Percentiles rank a stretch among this genome's conserved stretches.
Conservation (phyloP, 1,140 invertebrate genomes). For the Platyura marginata region DNA sequence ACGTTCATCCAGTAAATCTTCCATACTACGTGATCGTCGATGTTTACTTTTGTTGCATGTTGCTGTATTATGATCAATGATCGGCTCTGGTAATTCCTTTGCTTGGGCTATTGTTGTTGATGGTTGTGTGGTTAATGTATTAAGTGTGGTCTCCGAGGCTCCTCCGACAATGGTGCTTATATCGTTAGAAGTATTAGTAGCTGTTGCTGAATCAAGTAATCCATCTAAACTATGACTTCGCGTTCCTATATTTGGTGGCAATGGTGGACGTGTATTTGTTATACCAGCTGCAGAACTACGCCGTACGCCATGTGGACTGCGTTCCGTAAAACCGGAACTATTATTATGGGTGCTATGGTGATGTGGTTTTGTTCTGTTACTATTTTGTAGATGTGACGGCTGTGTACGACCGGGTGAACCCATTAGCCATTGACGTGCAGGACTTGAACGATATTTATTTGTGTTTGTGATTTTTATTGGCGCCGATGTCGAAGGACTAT, state of each 20-base stretch:
- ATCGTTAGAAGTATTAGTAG: not conserved
- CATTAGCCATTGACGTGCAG: slow-evolving; percentile 33
- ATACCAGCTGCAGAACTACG: slow-evolving; percentile 16
- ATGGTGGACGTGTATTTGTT: slow-evolving; percentile 7
- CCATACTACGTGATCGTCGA: slow-evolving; percentile 44
- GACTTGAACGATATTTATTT: slow-evolving; percentile 33
- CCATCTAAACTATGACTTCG: slow-evolving; percentile 23
- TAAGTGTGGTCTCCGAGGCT: not conserved
- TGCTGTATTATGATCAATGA: slow-evolving; percentile 1
- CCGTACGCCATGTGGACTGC: slow-evolving; percentile 8
- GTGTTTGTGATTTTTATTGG: not conserved
- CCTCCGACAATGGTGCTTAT: not conserved
- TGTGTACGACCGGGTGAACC: slow-evolving; percentile 20
- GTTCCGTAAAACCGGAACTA: slow-evolving; percentile 1
- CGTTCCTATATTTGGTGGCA: slow-evolving; percentile 10
- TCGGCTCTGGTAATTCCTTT: slow-evolving; percentile 5
- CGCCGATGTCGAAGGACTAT: slow-evolving; percentile 32
- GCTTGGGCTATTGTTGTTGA: not conserved
- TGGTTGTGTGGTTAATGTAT: not conserved
- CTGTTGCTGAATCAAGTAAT: slow-evolving; percentile 10
- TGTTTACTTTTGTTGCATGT: slow-evolving; percentile 14
- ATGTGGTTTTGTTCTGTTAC: slow-evolving; percentile 15
- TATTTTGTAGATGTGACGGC: slow-evolving; percentile 4
- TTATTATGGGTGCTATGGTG: slow-evolving; percentile 18
- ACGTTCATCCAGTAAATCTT: slow-evolving; percentile 35